phyloP scores from a whole-genome alignment of 2,797 vertebrate species.

The Mus minutoides region DNA sequence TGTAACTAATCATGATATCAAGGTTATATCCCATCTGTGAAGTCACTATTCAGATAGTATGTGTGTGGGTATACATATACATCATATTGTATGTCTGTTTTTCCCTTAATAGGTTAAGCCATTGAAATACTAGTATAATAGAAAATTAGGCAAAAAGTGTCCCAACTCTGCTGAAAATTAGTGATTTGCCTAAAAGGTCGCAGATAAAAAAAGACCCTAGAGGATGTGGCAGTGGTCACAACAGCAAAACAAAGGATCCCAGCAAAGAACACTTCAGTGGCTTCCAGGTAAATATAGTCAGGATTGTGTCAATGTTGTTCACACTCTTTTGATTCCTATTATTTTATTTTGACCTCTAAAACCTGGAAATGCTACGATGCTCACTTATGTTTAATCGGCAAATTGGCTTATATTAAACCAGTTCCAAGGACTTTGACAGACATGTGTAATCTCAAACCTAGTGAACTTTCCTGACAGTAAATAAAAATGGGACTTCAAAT shows the following conservation, averaged over 20 bases:
- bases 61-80: not conserved
- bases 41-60: not conserved
- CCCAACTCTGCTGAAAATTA: not conserved
- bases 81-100: not conserved
- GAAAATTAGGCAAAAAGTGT: not conserved
- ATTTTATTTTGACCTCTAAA: not conserved
- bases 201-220: not conserved
- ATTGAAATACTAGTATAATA: too few relatives aligned
- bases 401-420: not conserved
- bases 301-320: not conserved
- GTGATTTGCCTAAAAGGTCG: not conserved
- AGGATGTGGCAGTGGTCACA: not conserved
- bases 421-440: not conserved
- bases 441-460: not conserved
- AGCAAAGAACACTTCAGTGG: not conserved
- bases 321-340: not conserved
- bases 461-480: constrained; percentile 2
- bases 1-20: not conserved
- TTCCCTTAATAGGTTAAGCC: not conserved
- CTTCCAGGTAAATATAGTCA: not conserved
- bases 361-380: not conserved
- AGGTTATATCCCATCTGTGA: not conserved
- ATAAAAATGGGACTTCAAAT: constrained; percentile 19
- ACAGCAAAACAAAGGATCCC: not conserved
- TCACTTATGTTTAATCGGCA: not conserved